Evolutionary conservation across 2,888 invertebrate genomes (phyloP).

Genomic region (Drosophila nr. perissopoda): DNA sequence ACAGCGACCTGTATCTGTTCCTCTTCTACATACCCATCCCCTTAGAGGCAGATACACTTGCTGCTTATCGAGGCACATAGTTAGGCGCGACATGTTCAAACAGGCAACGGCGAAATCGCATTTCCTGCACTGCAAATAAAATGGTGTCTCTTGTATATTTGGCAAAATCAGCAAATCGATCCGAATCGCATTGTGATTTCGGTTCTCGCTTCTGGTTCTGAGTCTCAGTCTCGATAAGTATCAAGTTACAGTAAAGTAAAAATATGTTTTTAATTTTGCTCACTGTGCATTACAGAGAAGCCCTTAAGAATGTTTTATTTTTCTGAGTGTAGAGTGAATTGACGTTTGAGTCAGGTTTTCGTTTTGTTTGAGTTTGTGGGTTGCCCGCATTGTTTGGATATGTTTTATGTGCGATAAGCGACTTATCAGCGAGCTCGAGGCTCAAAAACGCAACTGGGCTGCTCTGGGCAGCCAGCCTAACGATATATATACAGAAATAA

Average conservation of each 20-base stretch:
- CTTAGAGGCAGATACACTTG: constrained; percentile 26
- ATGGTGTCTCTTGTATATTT: not conserved
- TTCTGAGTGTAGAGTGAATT: constrained; percentile 5
- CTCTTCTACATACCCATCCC: not conserved
- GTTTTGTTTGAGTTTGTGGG: not conserved
- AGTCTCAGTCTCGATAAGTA: not conserved
- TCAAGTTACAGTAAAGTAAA: not conserved
- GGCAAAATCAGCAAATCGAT: not conserved
- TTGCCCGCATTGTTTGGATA: constrained; percentile 39
- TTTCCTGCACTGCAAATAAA: constrained; percentile 1
- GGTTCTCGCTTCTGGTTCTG: not conserved
- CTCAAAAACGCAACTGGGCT: constrained; percentile 2
- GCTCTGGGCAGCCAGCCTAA: constrained; percentile 11
- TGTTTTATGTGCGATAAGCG: constrained; percentile 38
- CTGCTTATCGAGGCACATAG: constrained; percentile 38
- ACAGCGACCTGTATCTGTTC: constrained; percentile 2
- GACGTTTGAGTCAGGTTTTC: constrained; percentile 33
- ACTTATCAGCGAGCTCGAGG: constrained; percentile 32
- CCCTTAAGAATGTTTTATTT: not conserved
- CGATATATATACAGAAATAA: constrained; percentile 17
- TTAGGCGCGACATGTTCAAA: constrained; percentile 43
- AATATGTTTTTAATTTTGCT: not conserved
- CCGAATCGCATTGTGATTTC: not conserved
- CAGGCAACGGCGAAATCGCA: constrained; percentile 22
- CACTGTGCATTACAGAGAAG: not conserved